Evolutionary conservation across 2,113 vertebrate genomes (phyloP), one percentile per base, ranked within the genome.

Genomic region (Circaetus gallicus): DNA sequence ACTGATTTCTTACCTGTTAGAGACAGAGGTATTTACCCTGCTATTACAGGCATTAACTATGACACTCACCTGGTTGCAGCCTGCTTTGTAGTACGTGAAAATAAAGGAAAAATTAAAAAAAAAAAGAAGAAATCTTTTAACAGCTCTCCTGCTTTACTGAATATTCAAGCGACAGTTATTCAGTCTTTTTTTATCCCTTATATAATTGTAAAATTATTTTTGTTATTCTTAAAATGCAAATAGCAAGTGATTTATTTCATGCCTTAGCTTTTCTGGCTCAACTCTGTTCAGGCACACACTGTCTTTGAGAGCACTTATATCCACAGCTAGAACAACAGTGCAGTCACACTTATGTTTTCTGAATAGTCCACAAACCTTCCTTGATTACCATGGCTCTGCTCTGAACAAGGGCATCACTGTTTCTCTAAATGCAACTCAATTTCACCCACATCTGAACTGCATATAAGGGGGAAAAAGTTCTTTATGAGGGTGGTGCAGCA

Each of bases 291-390:
- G 42, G 28, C 40, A 56, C 42, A 6, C 22, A 32, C 7, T 1
- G 0, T 2, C 26, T 32, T 13, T 1, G 10, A 53, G 34, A 20
- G 11, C 29, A 2, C 31, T 10, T 18, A 5, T 19, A 12, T 2
- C 43, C 38, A 13, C 40, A 11, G 40, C 13, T 3, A 13, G 21
- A 32, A 26, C 25, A n/a, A 7, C 26, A 6, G 13, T 1, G 4
- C 47, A 18, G 20, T 8, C 67, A 36, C 21, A 3, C 14, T 11
- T 13, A 6, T 0, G 20, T 25, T 14, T 42, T 43, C 56, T 5
- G 5, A 50, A 28, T 1, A 42, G 18, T 11, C 55, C 38, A 8
- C 47, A 12, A 31, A 43, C 20, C 20, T 31, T 31, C 45, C 45
- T 20, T 9, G 36, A 13, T 13, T 25, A 16, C 11, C 3, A 3